Conservation (phyloP, 1,140 invertebrate species). For the Drosophila ogumai region DNA sequence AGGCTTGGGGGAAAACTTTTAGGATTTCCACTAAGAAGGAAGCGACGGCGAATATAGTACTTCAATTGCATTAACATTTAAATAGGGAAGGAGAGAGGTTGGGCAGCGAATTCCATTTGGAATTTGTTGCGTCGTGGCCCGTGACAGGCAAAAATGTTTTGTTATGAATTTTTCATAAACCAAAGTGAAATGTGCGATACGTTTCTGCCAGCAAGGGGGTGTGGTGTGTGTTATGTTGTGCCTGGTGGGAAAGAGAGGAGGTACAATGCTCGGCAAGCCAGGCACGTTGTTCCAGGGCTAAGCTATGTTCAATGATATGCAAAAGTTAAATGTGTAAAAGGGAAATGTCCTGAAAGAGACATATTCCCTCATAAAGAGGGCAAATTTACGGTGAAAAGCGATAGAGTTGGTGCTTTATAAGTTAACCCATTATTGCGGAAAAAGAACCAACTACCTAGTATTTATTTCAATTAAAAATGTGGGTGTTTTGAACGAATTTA, state of each 20-base stretch:
- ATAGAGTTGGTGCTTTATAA: not conserved
- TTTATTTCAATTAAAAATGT: not conserved
- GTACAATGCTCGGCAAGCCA: constrained; percentile 16
- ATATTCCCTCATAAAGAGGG: constrained; percentile 3
- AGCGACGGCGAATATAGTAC: constrained; percentile 12
- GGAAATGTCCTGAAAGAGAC: constrained; percentile 11
- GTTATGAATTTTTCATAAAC: constrained; percentile 68
- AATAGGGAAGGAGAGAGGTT: constrained; percentile 27
- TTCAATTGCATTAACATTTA: constrained; percentile 60
- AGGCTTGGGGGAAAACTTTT: constrained; percentile 8
- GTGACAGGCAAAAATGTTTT: constrained; percentile 56
- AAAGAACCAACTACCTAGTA: not conserved
- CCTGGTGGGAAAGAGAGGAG: not conserved
- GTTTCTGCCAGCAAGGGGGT: constrained; percentile 1
- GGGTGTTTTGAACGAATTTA: not conserved
- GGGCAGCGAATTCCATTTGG: constrained; percentile 39
- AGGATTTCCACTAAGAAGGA: not conserved
- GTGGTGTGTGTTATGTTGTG: not conserved
- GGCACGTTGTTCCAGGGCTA: constrained; percentile 38
- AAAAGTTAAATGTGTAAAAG: constrained; percentile 27
- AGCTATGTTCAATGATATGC: constrained; percentile 56
- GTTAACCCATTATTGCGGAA: not conserved
- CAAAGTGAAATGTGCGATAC: constrained; percentile 56
- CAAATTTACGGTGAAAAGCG: constrained; percentile 18
- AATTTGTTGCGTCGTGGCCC: constrained; percentile 51